These are phyloP conservation scores for Rhinichthys osculus DNA, from an alignment of 2,797 vertebrate species.

Conservation along the genomic window DNA sequence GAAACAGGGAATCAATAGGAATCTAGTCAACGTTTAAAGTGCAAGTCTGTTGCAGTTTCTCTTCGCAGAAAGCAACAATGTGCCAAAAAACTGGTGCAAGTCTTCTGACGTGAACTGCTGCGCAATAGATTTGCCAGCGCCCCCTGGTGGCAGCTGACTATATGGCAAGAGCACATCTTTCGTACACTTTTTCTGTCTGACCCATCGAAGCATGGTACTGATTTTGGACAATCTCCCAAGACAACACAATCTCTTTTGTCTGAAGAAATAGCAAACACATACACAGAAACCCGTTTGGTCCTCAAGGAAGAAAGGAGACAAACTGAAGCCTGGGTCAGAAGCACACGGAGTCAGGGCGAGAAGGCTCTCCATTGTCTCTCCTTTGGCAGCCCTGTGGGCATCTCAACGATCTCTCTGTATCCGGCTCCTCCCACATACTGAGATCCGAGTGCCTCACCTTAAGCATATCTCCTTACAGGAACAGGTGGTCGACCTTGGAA, in stretches of 20 bases:
- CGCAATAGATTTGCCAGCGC: constrained; percentile 73
- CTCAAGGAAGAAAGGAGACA: constrained; percentile 55
- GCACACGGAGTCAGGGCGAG: constrained; percentile 41
- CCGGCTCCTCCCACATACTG: constrained; percentile 68
- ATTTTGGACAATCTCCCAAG: constrained; percentile 56
- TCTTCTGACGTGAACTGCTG: constrained; percentile 72
- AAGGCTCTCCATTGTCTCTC: constrained; percentile 60
- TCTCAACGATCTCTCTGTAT: constrained; percentile 63
- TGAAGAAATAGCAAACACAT: constrained; percentile 58
- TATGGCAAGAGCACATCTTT: constrained; percentile 63
- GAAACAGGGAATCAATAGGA: constrained; percentile 78
- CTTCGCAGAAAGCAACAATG: constrained; percentile 73
- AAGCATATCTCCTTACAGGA: constrained; percentile 63
- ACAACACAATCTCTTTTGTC: constrained; percentile 52
- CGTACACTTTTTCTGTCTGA: constrained; percentile 54
- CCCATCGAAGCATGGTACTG: constrained; percentile 55
- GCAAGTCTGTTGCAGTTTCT: constrained; percentile 86
- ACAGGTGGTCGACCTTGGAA: constrained; percentile 50
- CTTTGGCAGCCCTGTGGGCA: constrained; percentile 66
- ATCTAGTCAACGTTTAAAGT: constrained; percentile 83
- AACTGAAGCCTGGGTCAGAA: constrained; percentile 53
- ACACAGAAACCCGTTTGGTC: constrained; percentile 56
- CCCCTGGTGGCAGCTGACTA: constrained; percentile 51
- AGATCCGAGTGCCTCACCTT: constrained; percentile 70
- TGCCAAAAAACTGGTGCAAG: constrained; percentile 67